Base-by-base conservation (phyloP, 2,888 invertebrate genomes). In the Aporophyla lueneburgensis region DNA sequence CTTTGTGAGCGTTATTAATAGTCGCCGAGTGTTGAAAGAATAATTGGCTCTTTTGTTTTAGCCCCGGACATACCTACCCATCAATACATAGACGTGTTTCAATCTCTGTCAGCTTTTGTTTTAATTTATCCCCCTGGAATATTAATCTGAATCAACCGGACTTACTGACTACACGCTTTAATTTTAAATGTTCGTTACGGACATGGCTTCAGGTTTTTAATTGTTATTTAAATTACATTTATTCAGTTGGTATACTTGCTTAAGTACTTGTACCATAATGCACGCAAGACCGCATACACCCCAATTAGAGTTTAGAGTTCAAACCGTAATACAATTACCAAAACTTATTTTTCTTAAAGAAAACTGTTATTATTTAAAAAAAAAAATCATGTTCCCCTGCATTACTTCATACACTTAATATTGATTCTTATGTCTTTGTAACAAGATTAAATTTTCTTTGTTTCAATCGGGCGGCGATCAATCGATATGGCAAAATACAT, bases 1-100 rank as follows among this genome's bases (percentile, higher is more conserved):
- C 84, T 85, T 82, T 87, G 87, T 85, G 69, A 75, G 77, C 80
- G 71, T 82, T 83, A 83, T 88, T 87, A 88, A 88, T 88, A 87
- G 88, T 86, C 81, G 87, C 80, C 76, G 88, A 86, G 86, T 88
- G 87, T 89, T 89, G 88, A 89, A 90, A 90, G 89, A 90, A 91
- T 89, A 90, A 88, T 86, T 87, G 86, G 80, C 78, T 73, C 80
- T 86, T 87, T 86, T 85, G 80, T 87, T 88, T 80, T 58, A n/a
- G 69, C 56, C 71, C 62, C 73, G 68, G 76, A 76, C 74, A 71
- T 75, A 61, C 74, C 76, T 84, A 86, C 87, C 80, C 86, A 87
- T 90, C 87, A 86, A 87, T 88, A 85, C 76, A 67, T 75, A 80
- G 84, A 84, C 82, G 83, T 69, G 81, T 85, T 86, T 84, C 85